Evolutionary conservation across 2,888 invertebrate genomes (phyloP).

Genomic region (Ornithoptera alexandrae): DNA sequence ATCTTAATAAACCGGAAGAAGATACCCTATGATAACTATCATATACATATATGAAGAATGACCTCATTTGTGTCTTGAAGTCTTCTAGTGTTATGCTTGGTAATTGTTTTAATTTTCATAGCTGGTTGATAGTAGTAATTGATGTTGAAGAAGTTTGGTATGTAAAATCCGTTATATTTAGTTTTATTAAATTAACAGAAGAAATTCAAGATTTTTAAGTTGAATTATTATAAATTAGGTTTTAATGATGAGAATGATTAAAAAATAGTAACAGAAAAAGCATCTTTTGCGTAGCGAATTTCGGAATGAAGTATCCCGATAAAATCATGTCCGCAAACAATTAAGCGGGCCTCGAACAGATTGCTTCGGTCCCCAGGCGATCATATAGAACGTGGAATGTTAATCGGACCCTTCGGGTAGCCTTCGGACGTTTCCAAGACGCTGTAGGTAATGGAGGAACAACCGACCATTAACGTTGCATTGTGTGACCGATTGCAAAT

Average conservation of each 20-base stretch:
- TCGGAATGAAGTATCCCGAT: slow-evolving; percentile 40
- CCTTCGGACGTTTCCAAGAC: slow-evolving; percentile 36
- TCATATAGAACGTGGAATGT: slow-evolving; percentile 65
- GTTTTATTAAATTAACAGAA: too few relatives aligned
- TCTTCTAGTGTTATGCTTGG: too few relatives aligned
- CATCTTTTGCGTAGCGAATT: slow-evolving; percentile 11
- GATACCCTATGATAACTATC: too few relatives aligned
- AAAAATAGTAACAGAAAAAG: background rate
- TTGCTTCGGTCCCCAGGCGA: slow-evolving; percentile 60
- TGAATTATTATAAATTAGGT: background rate
- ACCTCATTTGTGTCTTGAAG: too few relatives aligned
- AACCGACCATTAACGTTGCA: slow-evolving; percentile 36
- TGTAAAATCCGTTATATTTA: too few relatives aligned
- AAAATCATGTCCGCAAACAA: slow-evolving; percentile 73
- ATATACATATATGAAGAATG: too few relatives aligned
- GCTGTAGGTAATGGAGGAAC: slow-evolving; percentile 35
- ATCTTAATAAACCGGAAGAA: too few relatives aligned
- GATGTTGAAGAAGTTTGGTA: too few relatives aligned
- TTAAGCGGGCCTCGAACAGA: slow-evolving; percentile 61
- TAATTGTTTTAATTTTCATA: too few relatives aligned
- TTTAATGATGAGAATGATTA: background rate
- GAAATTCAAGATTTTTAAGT: background rate
- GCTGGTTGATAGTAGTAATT: too few relatives aligned
- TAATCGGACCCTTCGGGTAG: slow-evolving; percentile 62
- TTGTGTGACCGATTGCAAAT: slow-evolving; percentile 43